Percentiles rank a stretch among this genome's conserved stretches.
These are phyloP conservation scores for Sebastes paucispinis DNA, from an alignment of 2,797 vertebrate species.

Conservation along the genomic window DNA sequence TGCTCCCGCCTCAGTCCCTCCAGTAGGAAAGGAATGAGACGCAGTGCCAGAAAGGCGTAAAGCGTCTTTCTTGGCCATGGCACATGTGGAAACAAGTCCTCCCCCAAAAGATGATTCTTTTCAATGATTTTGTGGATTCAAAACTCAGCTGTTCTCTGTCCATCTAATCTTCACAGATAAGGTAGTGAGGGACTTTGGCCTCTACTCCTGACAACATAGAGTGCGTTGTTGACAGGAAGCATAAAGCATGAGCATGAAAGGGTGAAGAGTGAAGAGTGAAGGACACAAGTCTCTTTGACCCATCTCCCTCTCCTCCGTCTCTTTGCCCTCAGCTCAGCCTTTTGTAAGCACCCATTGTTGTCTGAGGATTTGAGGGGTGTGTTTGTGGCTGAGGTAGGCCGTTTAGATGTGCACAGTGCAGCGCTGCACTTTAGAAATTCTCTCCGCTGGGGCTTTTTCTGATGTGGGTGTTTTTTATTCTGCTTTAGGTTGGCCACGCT, in stretches of 20 bases:
- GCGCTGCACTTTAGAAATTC: conserved; percentile 68
- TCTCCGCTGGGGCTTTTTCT: conserved; percentile 65
- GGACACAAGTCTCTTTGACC: conserved; percentile 34
- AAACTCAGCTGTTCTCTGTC: neutral
- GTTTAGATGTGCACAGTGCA: conserved; percentile 68
- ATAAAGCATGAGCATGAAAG: conserved; percentile 21
- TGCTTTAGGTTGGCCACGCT: conserved; percentile 68
- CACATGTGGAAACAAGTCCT: no score
- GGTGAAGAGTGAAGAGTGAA: conserved; percentile 26
- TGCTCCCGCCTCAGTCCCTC: no score
- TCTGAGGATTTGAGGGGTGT: conserved; percentile 62
- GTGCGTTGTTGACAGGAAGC: conserved; percentile 20
- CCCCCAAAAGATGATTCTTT: neutral
- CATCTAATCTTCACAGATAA: neutral
- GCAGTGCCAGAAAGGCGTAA: no score
- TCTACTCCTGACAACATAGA: neutral
- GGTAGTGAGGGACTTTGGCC: neutral
- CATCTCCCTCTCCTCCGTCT: conserved; percentile 22
- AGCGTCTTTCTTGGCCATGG: no score
- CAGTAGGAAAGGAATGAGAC: no score
- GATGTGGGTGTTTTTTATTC: conserved; percentile 54
- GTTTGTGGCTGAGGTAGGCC: conserved; percentile 60
- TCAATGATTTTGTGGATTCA: neutral
- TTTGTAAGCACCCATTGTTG: conserved; percentile 63
- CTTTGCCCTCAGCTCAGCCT: conserved; percentile 35